Base-by-base conservation (phyloP, 2,888 invertebrate species). In the Nomada hirtipes region DNA sequence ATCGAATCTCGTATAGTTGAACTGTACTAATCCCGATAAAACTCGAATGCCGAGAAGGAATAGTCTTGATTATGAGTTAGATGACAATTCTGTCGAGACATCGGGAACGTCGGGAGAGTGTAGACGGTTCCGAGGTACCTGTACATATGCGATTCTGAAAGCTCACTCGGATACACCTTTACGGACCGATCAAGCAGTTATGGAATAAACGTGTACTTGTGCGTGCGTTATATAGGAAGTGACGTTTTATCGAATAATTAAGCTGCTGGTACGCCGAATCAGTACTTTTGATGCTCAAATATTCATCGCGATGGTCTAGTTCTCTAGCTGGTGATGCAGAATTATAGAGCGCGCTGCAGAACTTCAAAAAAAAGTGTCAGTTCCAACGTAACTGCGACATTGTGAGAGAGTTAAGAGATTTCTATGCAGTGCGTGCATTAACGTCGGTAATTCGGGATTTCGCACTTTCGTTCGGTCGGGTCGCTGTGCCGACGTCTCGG, bases 291-390 rank as follows among this genome's bases (percentile, higher is more conserved):
- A 73, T 84, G 53, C 61, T 67, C 59, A 76, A 76, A 70, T 74
- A 64, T 83, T 78, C 73, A 64, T 83, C 53, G 55, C 60, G 67
- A 70, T 70, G 78, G 52, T 75, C 73, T 86, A 87, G 74, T 85
- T 83, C 76, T 29, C 18, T 65, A 50, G 75, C 64, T 55, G 29
- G 82, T 57, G 60, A 77, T 80, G 79, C 67, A 73, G 79, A 75
- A 78, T 78, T 78, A 79, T 85, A 87, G 87, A 87, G 88, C 81
- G 88, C 87, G 87, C 87, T 87, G 84, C 84, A 50, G 73, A 83
- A 86, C 82, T 79, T 70, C 20, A 71, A 75, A 85, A 76, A 80
- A 78, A 79, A 76, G 76, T 70, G 82, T 71, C 81, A 85, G 83
- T 87, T 81, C 60, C 67, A 63, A 76, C 82, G 76, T 82, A 85